phyloP scores from a whole-genome alignment of 53 echinoderm and acorn worm genomes.

The Henricia sp. region DNA sequence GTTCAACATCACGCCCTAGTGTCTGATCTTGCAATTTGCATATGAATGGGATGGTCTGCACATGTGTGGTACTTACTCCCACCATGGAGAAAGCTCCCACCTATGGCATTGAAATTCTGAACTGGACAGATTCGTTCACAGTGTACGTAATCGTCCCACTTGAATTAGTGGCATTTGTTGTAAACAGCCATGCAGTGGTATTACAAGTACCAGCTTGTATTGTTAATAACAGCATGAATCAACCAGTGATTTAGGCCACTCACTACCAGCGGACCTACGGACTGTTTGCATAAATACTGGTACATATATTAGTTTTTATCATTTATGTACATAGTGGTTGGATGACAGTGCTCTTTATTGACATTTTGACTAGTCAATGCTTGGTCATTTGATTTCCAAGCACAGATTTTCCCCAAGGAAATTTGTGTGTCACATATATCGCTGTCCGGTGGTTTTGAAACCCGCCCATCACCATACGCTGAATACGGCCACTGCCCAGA shows the following conservation, averaged over 20 bases:
- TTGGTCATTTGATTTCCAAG: neutral
- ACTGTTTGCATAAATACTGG: constrained; percentile 22
- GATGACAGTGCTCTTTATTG: constrained; percentile 13
- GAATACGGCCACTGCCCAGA: neutral
- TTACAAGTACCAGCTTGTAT: neutral
- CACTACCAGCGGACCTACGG: neutral
- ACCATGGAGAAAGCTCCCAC: neutral
- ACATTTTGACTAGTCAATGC: neutral
- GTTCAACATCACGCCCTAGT: constrained; percentile 35
- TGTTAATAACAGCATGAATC: neutral
- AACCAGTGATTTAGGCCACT: constrained; percentile 28
- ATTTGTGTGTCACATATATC: neutral
- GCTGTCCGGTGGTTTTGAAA: neutral
- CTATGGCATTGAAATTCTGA: neutral
- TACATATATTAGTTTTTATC: constrained; percentile 16
- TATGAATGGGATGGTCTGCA: constrained; percentile 56
- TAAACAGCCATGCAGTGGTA: neutral
- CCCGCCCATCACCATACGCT: constrained; percentile 17
- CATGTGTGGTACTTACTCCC: neutral
- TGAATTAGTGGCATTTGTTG: neutral
- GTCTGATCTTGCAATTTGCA: constrained; percentile 44
- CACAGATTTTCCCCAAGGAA: too few species aligned
- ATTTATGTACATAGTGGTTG: constrained; percentile 23
- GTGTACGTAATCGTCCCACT: neutral
- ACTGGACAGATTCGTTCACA: constrained; percentile 12